Evolutionary conservation across 2,888 invertebrate genomes (phyloP), one percentile per base, ranked within the genome.

Genomic region (Aphodius granarius): DNA sequence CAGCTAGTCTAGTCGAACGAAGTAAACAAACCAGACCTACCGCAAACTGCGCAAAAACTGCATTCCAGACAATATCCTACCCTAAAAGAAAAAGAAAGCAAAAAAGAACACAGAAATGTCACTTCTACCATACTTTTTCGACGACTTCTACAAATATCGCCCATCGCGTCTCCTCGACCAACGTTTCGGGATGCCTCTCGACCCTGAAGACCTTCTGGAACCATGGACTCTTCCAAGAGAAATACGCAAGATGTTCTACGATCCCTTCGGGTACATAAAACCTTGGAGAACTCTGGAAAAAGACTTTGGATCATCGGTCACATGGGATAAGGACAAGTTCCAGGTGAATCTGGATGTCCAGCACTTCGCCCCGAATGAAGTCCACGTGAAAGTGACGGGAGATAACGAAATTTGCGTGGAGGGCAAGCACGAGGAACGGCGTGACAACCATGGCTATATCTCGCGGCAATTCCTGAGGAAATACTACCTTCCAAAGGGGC

Each of bases 331-430:
- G n/a, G 91, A 93, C 81, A 92, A 92, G 77, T 93, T 92, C 78
- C 92, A 92, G 83, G 92, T 93, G 6, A 91, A 90, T 81, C 87
- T 95, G 81, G 95, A 95, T 83, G 94, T 95, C 0, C 91, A 93
- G 82, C 93, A 95, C 81, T 95, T 95, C 82, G 88, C 90, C n/a
- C 95, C 95, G 0, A 91, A 92, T 16, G 95, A 95, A 85, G 91
- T 96, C 63, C 89, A 90, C 9, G 94, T 95, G 17, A 95, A 94
- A 85, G 89, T 81, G 84, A 89, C 93, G 0, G 94, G 94, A 5
- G 91, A 86, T 73, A 84, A 92, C 79, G 90, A 89, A 74, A 90
- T 95, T 19, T 90, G 92, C 72, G 89, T 94, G n/a, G 94, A 95
- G 85, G 95, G 93, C 0, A 94, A 92, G 83, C 95, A 94, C 83